Base-by-base conservation (phyloP, 1,140 invertebrate species). In the Metopolophium dirhodum region DNA sequence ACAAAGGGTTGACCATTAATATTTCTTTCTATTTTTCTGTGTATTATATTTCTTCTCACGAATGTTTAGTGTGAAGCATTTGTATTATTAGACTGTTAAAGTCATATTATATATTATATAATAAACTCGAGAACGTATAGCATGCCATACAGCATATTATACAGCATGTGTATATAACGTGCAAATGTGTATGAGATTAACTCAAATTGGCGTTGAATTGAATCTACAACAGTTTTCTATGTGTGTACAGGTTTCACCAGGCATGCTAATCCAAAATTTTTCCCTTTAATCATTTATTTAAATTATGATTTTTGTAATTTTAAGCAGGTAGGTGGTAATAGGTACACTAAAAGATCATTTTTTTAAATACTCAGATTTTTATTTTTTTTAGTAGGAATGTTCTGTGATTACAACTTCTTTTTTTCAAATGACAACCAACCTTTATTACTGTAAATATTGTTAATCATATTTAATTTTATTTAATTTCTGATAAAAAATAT, bases 1-100 rank as follows among this genome's bases (percentile, higher is more conserved):
- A 93, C 49, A 93, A 93, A 86, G 91, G 91, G 82, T 93, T 93
- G 49, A 90, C 30, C 89, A 90, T 90, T 68, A 90, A n/a, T 90
- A 90, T 61, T 61, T 90, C 6, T 90, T 89, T 35, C 37, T 61
- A 26, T 90, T 90, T 26, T 41, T 18, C 9, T 89, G 41, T 90
- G 4, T 54, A 22, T 22, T 54, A 54, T 54, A 68, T 45, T 45
- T 90, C 9, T 90, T 90, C 89, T 45, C 89, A 68, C 37, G 89
- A 18, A 4, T 90, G 20, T n/a, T 23, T 3, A 26, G 11, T n/a
- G 86, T 90, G n/a, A 41, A 49, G 85, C 30, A 18, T 14, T 3
- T 37, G 22, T 35, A 35, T 54, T 35, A 7, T 89, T 35, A 22
- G 35, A 35, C 37, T 35, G 8, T 89, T 35, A 22, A 20, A 54